A percentile compares a stretch with the other conserved stretches of the same genome.
Conservation (phyloP, 2,113 vertebrate genomes). For the Trogon melanurus region DNA sequence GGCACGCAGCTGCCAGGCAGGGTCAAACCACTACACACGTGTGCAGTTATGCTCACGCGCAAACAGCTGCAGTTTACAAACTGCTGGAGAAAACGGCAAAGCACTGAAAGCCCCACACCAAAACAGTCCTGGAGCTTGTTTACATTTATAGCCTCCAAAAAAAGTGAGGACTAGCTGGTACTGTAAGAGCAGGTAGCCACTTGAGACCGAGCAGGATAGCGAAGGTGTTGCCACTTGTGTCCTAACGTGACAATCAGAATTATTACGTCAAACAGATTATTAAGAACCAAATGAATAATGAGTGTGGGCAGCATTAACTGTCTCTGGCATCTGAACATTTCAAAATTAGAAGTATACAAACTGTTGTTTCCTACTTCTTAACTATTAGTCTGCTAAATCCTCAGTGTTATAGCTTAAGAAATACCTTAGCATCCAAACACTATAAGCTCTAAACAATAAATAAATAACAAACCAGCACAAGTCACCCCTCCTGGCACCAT, state of each 20-base stretch:
- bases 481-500: not conserved
- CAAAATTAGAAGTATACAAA: not conserved
- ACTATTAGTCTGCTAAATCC: not conserved
- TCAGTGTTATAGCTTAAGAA: not conserved
- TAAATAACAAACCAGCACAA: not conserved
- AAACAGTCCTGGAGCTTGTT: not conserved
- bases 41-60: not conserved
- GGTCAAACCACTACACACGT: no score
- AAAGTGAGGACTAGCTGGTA: not conserved
- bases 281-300: not conserved
- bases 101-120: not conserved
- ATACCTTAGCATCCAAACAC: not conserved
- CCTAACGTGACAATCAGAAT: not conserved
- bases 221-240: not conserved
- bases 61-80: not conserved
- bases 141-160: not conserved
- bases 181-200: not conserved
- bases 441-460: not conserved
- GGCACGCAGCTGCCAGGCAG: no score
- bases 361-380: not conserved
- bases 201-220: not conserved
- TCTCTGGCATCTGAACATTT: not conserved
- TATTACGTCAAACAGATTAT: not conserved
- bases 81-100: not conserved
- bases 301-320: not conserved